Evolutionary conservation across 92 coral and sea anemone genomes (phyloP).

Genomic region (Paragorgia papillata): DNA sequence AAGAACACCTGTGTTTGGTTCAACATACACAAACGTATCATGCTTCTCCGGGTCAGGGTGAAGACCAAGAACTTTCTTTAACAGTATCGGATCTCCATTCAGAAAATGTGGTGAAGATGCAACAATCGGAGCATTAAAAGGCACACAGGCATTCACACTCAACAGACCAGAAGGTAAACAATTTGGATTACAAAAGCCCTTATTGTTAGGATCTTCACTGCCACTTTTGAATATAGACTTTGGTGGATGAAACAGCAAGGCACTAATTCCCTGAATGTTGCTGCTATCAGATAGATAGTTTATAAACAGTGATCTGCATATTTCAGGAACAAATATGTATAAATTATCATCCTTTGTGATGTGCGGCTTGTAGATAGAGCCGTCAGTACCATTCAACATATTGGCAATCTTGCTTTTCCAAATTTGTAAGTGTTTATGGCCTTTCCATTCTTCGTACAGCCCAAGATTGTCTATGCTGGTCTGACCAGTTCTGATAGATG

Average conservation of each 20-base stretch:
- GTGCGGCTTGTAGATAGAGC: constrained; percentile 81
- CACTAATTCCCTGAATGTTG: constrained; percentile 60
- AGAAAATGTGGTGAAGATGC: constrained; percentile 93
- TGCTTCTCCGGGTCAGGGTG: constrained; percentile 75
- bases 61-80: constrained; percentile 67
- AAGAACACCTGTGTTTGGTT: constrained; percentile 80
- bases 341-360: constrained; percentile 60
- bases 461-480: constrained; percentile 57
- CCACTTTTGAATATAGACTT: constrained; percentile 62
- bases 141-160: constrained; percentile 81
- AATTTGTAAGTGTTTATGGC: constrained; percentile 47
- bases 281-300: constrained; percentile 38
- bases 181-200: constrained; percentile 73
- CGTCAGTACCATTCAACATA: constrained; percentile 96
- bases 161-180: constrained; percentile 86
- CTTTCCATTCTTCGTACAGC: constrained; percentile 74
- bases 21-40: constrained; percentile 78
- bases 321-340: constrained; percentile 79
- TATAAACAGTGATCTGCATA: constrained; percentile 81
- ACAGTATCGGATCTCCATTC: constrained; percentile 67
- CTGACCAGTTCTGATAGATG: constrained; percentile 75
- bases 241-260: constrained; percentile 70
- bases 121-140: constrained; percentile 73
- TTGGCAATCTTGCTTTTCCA: constrained; percentile 80
- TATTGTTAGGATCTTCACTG: constrained; percentile 67